phyloP scores from a whole-genome alignment of 2,113 vertebrate species.

The Lamprologus callipterus region DNA sequence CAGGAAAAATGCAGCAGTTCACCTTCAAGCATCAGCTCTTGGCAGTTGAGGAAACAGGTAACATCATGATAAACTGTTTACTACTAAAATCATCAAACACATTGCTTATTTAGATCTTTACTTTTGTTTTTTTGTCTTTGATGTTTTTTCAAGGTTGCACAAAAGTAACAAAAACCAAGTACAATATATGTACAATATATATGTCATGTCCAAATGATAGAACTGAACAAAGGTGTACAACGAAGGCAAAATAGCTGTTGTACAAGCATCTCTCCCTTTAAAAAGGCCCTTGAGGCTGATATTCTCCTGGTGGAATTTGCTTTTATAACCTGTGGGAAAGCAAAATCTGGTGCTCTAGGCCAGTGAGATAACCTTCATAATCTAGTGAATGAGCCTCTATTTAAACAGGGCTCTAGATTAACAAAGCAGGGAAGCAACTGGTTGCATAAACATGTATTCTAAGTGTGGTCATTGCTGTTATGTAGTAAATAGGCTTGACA shows the following conservation, averaged over 20 bases:
- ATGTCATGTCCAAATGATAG: accelerated
- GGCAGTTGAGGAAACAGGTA: neutral
- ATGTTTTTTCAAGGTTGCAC: neutral
- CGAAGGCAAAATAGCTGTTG: neutral
- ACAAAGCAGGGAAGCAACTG: neutral
- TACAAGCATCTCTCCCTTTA: neutral
- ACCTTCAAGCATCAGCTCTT: neutral
- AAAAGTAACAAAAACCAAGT: neutral
- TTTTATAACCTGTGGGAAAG: neutral
- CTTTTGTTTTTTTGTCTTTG: neutral
- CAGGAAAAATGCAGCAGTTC: neutral
- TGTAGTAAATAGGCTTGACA: neutral
- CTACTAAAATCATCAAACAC: neutral
- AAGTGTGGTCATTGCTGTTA: neutral
- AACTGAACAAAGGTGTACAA: neutral
- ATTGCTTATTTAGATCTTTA: neutral
- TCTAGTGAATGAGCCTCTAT: neutral
- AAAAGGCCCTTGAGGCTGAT: neutral
- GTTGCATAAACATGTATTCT: neutral
- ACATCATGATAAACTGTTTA: neutral
- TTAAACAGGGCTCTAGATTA: neutral
- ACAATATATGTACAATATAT: neutral
- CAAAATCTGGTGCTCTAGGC: neutral
- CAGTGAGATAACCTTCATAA: neutral
- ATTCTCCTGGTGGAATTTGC: neutral